phyloP scores from a whole-genome alignment of 2,113 vertebrate species.

The Tragulus kanchil region DNA sequence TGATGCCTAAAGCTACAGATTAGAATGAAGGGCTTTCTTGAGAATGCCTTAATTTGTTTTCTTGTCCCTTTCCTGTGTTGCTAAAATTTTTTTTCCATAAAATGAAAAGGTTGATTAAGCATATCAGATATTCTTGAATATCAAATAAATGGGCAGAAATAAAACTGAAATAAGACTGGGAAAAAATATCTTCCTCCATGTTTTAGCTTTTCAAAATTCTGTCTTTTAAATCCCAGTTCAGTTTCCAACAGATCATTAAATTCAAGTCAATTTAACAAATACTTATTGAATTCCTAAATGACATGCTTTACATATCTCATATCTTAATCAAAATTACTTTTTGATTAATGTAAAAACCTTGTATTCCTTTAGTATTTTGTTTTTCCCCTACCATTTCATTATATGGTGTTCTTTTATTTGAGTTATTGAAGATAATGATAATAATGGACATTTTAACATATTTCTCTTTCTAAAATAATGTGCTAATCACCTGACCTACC shows the following conservation, averaged over 20 bases:
- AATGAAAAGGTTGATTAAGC: not conserved
- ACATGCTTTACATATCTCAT: not conserved
- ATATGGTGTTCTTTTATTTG: not conserved
- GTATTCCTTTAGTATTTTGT: not conserved
- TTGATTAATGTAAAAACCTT: not conserved
- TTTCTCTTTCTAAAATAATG: not conserved
- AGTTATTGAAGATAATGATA: not conserved
- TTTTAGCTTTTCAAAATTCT: slow-evolving; percentile 30
- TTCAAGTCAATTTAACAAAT: slow-evolving; percentile 6
- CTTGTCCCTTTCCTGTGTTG: not conserved
- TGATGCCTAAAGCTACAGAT: not conserved
- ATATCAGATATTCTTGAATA: not conserved
- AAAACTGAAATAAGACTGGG: not conserved
- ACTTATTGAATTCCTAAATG: slow-evolving; percentile 8
- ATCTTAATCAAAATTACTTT: slow-evolving; percentile 23
- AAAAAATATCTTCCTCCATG: not conserved
- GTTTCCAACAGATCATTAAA: slow-evolving; percentile 2
- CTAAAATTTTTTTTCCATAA: not conserved
- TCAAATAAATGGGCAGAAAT: not conserved
- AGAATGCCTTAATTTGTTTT: not conserved
- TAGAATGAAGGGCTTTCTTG: not conserved
- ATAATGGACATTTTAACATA: not conserved
- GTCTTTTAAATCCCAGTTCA: not conserved
- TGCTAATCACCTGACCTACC: not conserved
- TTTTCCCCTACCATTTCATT: not conserved